phyloP scores from a whole-genome alignment of 2,113 vertebrate species.

The Rhipidura dahli region DNA sequence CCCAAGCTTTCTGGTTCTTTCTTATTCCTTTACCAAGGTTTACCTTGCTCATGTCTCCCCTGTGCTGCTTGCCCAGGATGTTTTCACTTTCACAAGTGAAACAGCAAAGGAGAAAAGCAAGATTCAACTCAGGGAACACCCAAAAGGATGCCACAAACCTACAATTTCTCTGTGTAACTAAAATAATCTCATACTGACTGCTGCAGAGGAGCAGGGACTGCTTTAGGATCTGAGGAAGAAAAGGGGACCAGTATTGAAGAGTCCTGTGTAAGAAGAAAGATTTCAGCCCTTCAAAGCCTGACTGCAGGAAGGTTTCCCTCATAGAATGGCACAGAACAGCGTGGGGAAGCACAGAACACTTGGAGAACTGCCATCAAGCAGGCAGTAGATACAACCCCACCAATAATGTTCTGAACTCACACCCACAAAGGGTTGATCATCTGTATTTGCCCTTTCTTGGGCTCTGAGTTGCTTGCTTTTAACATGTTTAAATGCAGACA shows the following conservation, averaged over 20 bases:
- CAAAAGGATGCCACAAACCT: neutral
- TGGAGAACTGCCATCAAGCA: neutral
- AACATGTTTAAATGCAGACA: neutral
- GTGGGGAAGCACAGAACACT: neutral
- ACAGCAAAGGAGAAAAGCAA: neutral
- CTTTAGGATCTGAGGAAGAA: neutral
- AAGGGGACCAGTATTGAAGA: neutral
- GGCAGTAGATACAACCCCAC: neutral
- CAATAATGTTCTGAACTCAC: neutral
- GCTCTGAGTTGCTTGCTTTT: neutral
- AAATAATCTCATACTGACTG: neutral
- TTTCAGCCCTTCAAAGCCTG: neutral
- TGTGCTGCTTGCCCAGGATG: rapidly evolving
- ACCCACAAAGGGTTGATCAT: neutral
- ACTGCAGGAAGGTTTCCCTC: neutral
- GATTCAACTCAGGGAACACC: neutral
- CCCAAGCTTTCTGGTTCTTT: neutral
- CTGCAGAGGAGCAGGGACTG: neutral
- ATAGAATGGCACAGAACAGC: neutral
- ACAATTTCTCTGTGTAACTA: neutral
- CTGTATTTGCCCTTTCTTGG: neutral
- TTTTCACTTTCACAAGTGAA: neutral
- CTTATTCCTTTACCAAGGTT: neutral
- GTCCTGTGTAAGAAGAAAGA: neutral
- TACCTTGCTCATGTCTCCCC: neutral